A percentile compares a stretch with the other conserved stretches of the same genome.
Evolutionary conservation across 2,797 vertebrate genomes (phyloP).

Genomic region (Poeciliopsis presidionis): DNA sequence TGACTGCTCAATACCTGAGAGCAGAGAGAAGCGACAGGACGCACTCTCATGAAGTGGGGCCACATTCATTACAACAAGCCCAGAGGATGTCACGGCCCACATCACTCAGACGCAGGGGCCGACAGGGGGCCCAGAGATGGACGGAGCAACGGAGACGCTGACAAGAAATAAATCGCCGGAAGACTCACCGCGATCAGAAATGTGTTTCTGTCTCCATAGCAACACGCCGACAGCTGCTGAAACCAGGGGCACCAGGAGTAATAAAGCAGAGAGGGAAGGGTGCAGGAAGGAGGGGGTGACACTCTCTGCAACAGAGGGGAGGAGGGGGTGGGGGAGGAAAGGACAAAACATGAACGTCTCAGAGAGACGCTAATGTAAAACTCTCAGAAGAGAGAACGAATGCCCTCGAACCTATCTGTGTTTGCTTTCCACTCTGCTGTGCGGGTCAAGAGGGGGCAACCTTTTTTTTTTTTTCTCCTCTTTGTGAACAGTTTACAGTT

Average conservation of each 20-base stretch:
- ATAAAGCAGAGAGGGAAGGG: conserved; percentile 75
- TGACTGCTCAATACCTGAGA: conserved; percentile 77
- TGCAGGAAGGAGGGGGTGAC: conserved; percentile 46
- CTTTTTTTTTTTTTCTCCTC: background rate
- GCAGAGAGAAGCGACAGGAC: conserved; percentile 28
- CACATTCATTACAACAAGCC: conserved; percentile 71
- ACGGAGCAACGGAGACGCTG: conserved; percentile 58
- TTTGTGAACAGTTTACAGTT: conserved; percentile 10
- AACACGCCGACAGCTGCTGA: conserved; percentile 78
- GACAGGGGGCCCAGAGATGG: conserved; percentile 66
- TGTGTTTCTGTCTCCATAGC: conserved; percentile 84
- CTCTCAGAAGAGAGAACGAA: conserved; percentile 2
- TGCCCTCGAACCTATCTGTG: conserved; percentile 24
- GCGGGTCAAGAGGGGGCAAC: conserved; percentile 11
- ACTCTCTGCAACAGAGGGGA: conserved; percentile 49
- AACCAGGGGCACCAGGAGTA: conserved; percentile 81
- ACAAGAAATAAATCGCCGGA: conserved; percentile 64
- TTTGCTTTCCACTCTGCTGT: conserved; percentile 34
- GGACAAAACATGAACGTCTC: conserved; percentile 42
- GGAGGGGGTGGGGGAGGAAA: conserved; percentile 27
- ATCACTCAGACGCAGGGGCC: conserved; percentile 63
- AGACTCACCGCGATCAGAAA: conserved; percentile 79
- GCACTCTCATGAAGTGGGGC: conserved; percentile 14
- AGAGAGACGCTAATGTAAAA: conserved; percentile 50
- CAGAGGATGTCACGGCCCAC: conserved; percentile 69